Base-by-base conservation (phyloP, 2,888 invertebrate genomes). In the Acanthosepion esculentum region DNA sequence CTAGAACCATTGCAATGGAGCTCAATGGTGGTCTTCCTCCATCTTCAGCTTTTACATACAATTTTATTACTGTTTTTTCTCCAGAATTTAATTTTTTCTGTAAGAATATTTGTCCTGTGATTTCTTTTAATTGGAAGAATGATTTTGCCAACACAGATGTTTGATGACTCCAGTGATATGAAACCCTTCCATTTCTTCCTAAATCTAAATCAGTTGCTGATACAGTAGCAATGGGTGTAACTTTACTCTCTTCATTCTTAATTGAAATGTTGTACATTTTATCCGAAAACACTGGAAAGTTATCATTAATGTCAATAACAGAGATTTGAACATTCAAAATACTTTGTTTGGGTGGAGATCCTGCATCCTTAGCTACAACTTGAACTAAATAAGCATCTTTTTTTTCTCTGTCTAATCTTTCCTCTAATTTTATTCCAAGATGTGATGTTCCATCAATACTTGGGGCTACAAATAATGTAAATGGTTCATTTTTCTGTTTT, bases 271-370 rank as follows among this genome's bases (percentile, higher is more conserved):
- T 78, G 94, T 96, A 97, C 15, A 96, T 96, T 23, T 95, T 95
- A 94, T 96, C 95, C 98, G 99, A 99, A 98, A 99, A 99, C 96
- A 99, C 99, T 6, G 99, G 99, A 93, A 99, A 99, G 98, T 99
- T 99, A 98, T 99, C 99, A 98, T 99, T 99, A 96, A 99, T 99
- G 97, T 99, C 99, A 96, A 99, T 99, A 20, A 97, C 96, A 50
- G 96, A 96, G 18, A 97, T 96, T 92, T 97, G 96, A 48, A 97
- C 97, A 50, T 95, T 96, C 5, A 97, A 96, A 26, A 15, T 33
- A 33, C n/a, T 78, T 78, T 78, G 78, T n/a, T 78, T 78, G 10
- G n/a, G 18, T 0, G 78, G 78, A n/a, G n/a, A n/a, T 78, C 78
- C 78, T 3, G 78, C 78, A 33, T 78, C 78, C 33, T 78, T 78